Base-by-base conservation (phyloP, 2,797 vertebrate species). In the Danio choprae region DNA sequence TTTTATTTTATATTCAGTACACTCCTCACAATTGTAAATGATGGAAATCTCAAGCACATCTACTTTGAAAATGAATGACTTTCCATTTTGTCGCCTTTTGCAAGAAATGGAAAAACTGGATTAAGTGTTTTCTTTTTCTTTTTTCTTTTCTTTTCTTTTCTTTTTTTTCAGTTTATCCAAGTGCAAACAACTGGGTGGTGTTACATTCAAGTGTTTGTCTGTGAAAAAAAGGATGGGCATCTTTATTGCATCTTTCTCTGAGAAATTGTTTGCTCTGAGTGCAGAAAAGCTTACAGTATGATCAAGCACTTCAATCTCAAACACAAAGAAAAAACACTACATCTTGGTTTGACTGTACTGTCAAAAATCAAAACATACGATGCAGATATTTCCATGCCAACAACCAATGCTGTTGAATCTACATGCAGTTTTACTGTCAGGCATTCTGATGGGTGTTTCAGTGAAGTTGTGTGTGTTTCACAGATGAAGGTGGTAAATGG, bases 401-500 rank as follows among this genome's bases (percentile, higher is more conserved):
- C 60, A 18, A 10, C 8, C 15, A 40, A 12, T 20, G 40, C n/a
- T 65, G 8, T 50, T 38, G 29, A 38, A 38, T 73, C 13, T 73
- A 40, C 16, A 53, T 46, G 40, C n/a, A 36, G 36, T 44, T 53
- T 60, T 62, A 56, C 71, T 74, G 41, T 16, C 4, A 55, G 3
- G 53, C 48, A 74, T 51, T 29, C 22, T 38, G 22, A 51, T 16
- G 13, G 1, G 51, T 40, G 40, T 67, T 65, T 74, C 41, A 51
- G 51, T 73, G 55, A 41, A 71, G 40, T 20, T 60, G 50, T 69
- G 53, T n/a, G 20, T 48, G n/a, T 41, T 73, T 60, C 18, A 8
- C 40, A 58, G 40, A 82, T 78, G 59, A 58, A 75, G n/a, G 60
- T 41, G 5, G 58, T 44, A 71, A 73, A 41, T n/a, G 16, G 29